These are phyloP conservation scores for Planiliza haematocheilus DNA, from an alignment of 2,113 vertebrate species.

Conservation along the genomic window DNA sequence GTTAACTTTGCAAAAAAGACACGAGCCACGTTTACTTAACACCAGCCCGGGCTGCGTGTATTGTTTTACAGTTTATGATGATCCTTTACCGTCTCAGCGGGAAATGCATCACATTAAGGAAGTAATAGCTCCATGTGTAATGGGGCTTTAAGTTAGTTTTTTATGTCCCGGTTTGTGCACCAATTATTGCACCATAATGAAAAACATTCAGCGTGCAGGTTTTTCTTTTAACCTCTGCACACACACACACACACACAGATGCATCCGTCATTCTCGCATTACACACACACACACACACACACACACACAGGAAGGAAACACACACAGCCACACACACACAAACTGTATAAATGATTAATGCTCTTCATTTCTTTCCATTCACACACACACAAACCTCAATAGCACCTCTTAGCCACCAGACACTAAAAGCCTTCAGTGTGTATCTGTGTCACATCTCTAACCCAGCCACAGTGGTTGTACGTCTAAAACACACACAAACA, in stretches of 20 bases:
- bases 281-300: conserved; percentile 16
- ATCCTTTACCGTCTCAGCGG: background rate
- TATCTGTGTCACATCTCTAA: conserved; percentile 42
- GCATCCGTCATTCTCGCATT: conserved; percentile 12
- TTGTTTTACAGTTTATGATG: background rate
- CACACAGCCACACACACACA: background rate
- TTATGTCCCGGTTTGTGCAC: conserved; percentile 9
- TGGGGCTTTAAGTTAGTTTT: background rate
- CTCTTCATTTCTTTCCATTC: conserved; percentile 11
- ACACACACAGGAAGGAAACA: background rate
- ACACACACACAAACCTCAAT: conserved; percentile 16
- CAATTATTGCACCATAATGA: conserved; percentile 34
- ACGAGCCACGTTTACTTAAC: background rate
- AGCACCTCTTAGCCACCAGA: conserved; percentile 21
- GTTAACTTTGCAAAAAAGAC: background rate
- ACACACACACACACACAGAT: background rate
- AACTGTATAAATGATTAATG: conserved; percentile 29
- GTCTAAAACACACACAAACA: conserved; percentile 8
- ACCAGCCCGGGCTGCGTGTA: rapidly evolving
- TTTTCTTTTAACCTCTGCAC: background rate
- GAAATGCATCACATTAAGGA: conserved; percentile 5
- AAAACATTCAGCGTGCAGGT: conserved; percentile 3
- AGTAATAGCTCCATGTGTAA: conserved; percentile 2
- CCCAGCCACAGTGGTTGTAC: background rate
- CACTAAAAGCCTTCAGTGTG: conserved; percentile 36